Conservation (phyloP, 2,113 vertebrate genomes). For the Coptodon bakossiorum region DNA sequence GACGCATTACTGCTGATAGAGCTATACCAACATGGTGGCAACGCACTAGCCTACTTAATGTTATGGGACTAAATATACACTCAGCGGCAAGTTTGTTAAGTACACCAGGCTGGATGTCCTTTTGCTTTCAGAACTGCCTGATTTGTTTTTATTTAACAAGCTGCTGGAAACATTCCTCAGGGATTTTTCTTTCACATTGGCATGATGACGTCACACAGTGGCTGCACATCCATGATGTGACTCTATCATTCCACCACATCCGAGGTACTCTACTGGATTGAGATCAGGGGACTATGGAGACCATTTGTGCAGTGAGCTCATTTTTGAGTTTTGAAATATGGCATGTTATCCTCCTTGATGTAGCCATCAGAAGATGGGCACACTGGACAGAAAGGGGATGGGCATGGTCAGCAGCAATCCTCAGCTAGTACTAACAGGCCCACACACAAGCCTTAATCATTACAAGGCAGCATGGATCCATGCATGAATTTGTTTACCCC, state of each 20-base stretch:
- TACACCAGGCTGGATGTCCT: not conserved
- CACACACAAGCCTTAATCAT: not conserved
- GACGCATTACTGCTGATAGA: not conserved
- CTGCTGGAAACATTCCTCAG: not conserved
- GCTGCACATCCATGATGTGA: not conserved
- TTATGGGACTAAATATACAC: not conserved
- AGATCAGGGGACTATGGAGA: not conserved
- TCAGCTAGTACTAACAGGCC: not conserved
- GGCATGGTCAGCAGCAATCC: not conserved
- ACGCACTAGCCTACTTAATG: not conserved
- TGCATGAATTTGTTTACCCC: not conserved
- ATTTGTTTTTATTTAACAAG: not conserved
- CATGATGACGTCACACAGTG: not conserved
- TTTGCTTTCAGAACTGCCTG: not conserved
- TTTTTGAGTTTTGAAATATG: not conserved
- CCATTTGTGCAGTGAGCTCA: not conserved
- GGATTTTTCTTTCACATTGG: not conserved
- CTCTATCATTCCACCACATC: not conserved
- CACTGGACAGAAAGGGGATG: not conserved
- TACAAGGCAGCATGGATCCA: not conserved
- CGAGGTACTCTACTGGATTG: not conserved
- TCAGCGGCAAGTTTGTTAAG: not conserved
- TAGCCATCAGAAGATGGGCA: not conserved
- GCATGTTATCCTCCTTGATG: not conserved
- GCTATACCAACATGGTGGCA: not conserved